Evolutionary conservation across 2,113 vertebrate genomes (phyloP).

Genomic region (Mesoclemmys tuberculata): DNA sequence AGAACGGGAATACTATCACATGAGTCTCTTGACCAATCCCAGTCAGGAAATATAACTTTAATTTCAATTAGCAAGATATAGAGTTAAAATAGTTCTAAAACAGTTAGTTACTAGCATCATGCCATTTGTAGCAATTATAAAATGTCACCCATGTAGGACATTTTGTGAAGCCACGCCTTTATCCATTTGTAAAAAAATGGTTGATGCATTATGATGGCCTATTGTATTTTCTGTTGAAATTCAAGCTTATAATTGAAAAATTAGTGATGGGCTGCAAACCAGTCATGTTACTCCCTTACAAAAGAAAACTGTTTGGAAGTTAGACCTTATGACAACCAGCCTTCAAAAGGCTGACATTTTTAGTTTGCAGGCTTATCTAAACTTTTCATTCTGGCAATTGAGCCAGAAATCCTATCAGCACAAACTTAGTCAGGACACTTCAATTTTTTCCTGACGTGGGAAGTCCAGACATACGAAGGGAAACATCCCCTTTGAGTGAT

Average conservation of each 20-base stretch:
- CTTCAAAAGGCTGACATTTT: background rate
- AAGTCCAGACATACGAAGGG: background rate
- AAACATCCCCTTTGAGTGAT: background rate
- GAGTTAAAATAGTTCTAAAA: background rate
- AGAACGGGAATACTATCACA: background rate
- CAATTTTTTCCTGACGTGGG: background rate
- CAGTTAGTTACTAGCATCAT: background rate
- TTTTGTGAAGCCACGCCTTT: background rate
- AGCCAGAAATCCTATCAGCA: background rate
- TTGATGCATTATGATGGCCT: background rate
- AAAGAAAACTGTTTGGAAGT: background rate
- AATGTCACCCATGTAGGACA: background rate
- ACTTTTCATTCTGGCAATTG: background rate
- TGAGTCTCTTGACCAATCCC: background rate
- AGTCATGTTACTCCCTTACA: background rate
- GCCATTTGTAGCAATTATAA: background rate
- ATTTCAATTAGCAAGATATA: background rate
- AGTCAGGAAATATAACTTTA: background rate
- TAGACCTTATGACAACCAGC: conserved; percentile 2
- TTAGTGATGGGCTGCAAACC: background rate
- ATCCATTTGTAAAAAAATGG: background rate
- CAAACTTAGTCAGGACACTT: background rate
- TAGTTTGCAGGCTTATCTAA: background rate
- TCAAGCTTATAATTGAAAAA: background rate
- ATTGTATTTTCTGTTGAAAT: background rate